Evolutionary conservation across 2,113 vertebrate species (phyloP), one percentile per base, ranked within the genome.

Genomic region (Gasterosteus nipponicus): DNA sequence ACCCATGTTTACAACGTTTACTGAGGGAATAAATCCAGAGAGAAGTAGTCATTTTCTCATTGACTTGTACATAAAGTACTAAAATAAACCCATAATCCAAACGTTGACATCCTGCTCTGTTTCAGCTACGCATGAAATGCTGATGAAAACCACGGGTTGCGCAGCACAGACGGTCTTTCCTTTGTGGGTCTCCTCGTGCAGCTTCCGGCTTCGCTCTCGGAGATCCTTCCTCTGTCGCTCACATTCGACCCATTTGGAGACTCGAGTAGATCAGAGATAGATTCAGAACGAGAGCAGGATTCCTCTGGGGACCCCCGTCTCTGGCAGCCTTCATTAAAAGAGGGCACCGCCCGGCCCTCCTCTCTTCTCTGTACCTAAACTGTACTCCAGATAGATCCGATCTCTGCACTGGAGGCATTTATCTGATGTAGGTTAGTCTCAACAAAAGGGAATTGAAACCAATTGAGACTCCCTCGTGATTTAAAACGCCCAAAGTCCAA

Each of bases 201-300:
- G 15, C 16, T 33, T 5, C 11, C 18, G 12, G 15, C 22, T 22
- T 47, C 31, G 1, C 66, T 71, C 26, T n/a, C 59, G 19, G n/a
- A 3, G 0, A 38, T 15, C 10, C 62, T 9, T 33, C 16, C n/a
- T 18, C n/a, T 44, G 35, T 69, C 14, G 59, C 42, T 38, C 39
- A 46, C 63, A 22, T 68, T n/a, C 69, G 74, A 80, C 69, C 63
- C 63, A 80, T 54, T 76, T 53, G 2, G 26, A 42, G 14, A 72
- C 68, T 35, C 33, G 38, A 73, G 61, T 19, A 54, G 62, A 73
- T 73, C 69, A 53, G 62, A 72, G 77, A 35, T 33, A 35, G 62
- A 66, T 42, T 59, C 42, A 42, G 59, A 65, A 70, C 44, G 3
- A 65, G 54, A 71, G 38, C 68, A 64, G 75, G 60, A 41, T 22